Percentiles rank a stretch among this genome's conserved stretches.
Evolutionary conservation across 2,888 invertebrate species (phyloP).

Genomic region (Lymantria monacha): DNA sequence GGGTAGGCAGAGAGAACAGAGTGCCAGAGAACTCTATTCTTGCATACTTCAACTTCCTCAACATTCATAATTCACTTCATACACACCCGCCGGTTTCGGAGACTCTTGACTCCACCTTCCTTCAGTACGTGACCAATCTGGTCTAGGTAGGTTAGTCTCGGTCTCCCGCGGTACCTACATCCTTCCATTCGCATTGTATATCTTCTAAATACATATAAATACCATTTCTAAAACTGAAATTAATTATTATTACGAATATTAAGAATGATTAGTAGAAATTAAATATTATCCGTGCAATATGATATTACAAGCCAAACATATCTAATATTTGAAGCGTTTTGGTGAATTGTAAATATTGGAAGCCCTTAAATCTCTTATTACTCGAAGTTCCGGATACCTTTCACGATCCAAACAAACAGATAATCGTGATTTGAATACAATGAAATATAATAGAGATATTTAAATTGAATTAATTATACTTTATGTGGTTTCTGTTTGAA

Average conservation of each 20-base stretch:
- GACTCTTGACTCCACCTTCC: no score
- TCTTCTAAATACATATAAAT: no score
- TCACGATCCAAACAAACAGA: slow-evolving; percentile 45
- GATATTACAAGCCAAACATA: slow-evolving; percentile 59
- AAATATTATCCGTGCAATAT: slow-evolving; percentile 32
- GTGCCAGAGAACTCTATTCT: no score
- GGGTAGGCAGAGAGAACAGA: no score
- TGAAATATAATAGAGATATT: slow-evolving; percentile 40
- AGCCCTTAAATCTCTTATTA: slow-evolving; percentile 57
- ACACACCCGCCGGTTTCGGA: no score
- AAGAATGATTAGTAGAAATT: slow-evolving; percentile 1
- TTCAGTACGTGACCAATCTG: no score
- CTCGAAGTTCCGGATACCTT: slow-evolving; percentile 40
- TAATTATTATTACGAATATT: slow-evolving; percentile 8
- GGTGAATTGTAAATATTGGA: slow-evolving; percentile 54
- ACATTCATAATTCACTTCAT: no score
- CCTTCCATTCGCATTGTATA: no score
- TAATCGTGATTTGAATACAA: slow-evolving; percentile 47
- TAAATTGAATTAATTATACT: slow-evolving; percentile 38
- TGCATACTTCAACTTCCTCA: no score
- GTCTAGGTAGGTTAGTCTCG: no score
- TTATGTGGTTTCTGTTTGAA: slow-evolving; percentile 17
- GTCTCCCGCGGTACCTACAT: no score
- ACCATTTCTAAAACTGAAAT: background rate
- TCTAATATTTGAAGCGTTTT: slow-evolving; percentile 45